Percentiles rank a stretch among this genome's conserved stretches.
phyloP scores from a whole-genome alignment of 2,113 vertebrate species.

The Trachemys scripta region DNA sequence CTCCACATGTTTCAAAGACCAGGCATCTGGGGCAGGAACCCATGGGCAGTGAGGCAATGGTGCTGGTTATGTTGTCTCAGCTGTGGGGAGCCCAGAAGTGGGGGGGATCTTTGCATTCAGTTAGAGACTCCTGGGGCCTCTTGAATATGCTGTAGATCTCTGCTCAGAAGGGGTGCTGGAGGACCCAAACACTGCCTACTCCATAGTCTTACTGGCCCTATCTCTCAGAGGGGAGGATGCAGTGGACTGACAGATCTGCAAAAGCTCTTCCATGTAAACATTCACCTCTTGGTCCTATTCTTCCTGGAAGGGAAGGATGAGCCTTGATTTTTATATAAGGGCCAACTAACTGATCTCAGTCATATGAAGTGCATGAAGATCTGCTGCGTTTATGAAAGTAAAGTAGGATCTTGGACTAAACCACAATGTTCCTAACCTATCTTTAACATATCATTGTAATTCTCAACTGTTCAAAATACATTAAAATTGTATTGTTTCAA shows the following conservation, averaged over 20 bases:
- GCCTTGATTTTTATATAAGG: background rate
- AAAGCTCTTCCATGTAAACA: background rate
- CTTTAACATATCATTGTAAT: no score
- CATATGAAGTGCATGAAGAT: background rate
- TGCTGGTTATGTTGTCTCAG: no score
- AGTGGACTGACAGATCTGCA: background rate
- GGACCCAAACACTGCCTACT: background rate
- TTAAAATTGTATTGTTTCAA: background rate
- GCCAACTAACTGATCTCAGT: background rate
- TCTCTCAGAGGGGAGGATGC: no score
- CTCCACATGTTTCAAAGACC: no score
- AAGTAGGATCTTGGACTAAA: background rate
- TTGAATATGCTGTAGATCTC: no score
- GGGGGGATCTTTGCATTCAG: no score
- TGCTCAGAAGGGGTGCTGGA: no score
- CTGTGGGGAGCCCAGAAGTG: no score
- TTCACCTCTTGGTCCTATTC: background rate
- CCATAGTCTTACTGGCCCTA: background rate
- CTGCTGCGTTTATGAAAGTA: background rate
- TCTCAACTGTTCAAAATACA: background rate
- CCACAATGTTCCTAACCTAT: background rate
- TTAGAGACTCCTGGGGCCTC: no score
- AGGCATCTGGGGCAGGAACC: no score
- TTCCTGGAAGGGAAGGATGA: background rate
- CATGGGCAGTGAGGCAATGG: no score